These are phyloP conservation scores for Recurvirostra avosetta DNA, from an alignment of 2,113 vertebrate genomes.

Conservation along the genomic window DNA sequence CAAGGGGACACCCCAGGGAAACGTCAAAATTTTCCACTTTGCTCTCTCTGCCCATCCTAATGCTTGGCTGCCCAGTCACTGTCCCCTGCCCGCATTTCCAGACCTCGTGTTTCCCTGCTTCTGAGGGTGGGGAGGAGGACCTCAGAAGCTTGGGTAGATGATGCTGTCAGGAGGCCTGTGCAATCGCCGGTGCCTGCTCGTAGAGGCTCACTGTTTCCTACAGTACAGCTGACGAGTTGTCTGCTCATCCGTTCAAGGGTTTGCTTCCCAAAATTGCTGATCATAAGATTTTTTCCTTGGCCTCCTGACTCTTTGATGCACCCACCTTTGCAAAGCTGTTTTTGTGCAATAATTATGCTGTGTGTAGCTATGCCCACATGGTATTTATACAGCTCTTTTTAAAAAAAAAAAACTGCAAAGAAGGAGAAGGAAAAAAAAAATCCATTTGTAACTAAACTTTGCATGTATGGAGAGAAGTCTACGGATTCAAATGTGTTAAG, in stretches of 20 bases:
- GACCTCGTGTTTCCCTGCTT: not conserved
- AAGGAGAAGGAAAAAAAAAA: not conserved
- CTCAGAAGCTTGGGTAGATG: not conserved
- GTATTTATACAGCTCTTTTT: not conserved
- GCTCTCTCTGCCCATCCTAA: not conserved
- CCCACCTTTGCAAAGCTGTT: not conserved
- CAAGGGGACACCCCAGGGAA: not conserved
- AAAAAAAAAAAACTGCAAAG: not conserved
- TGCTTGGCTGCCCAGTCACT: not conserved
- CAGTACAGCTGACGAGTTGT: not conserved
- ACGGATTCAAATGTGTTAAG: slow-evolving; percentile 64
- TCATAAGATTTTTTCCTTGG: not conserved
- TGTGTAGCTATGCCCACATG: not conserved
- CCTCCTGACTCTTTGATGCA: not conserved
- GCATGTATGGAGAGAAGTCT: not conserved
- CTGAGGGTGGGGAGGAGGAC: not conserved
- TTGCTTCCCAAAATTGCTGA: not conserved
- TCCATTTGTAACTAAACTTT: not conserved
- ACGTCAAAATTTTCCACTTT: not conserved
- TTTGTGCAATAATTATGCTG: not conserved
- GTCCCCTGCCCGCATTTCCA: not conserved
- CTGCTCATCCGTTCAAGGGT: not conserved
- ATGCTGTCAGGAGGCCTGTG: not conserved
- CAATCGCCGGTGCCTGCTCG: not conserved
- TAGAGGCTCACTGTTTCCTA: not conserved